Evolutionary conservation across 2,888 invertebrate species (phyloP).

Genomic region (Tiliacea aurago): DNA sequence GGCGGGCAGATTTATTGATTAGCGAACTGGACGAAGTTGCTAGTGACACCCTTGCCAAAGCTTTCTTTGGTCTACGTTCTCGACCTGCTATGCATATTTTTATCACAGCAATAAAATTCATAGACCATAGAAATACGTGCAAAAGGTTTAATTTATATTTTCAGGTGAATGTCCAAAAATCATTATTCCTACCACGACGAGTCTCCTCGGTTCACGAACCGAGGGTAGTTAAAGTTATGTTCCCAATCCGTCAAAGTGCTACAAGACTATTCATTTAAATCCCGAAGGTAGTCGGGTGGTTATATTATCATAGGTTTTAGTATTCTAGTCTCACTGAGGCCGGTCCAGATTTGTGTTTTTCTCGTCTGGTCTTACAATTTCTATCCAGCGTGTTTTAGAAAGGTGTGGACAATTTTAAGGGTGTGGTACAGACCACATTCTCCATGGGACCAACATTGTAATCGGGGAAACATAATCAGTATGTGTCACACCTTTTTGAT

Average conservation of each 20-base stretch:
- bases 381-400: background rate
- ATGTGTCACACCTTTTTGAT: background rate
- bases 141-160: constrained; percentile 10
- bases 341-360: constrained; percentile 39
- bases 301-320: constrained; percentile 41
- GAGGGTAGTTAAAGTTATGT: constrained; percentile 14
- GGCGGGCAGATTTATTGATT: no score
- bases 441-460: background rate
- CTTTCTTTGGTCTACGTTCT: background rate
- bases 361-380: constrained; percentile 1
- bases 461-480: background rate
- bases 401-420: background rate
- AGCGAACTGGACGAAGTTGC: background rate
- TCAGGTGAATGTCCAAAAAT: constrained; percentile 19
- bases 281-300: constrained; percentile 14
- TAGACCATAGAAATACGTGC: background rate
- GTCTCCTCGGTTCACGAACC: constrained; percentile 18
- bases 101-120: background rate
- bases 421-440: background rate
- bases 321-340: constrained; percentile 42
- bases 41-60: background rate
- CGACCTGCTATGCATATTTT: background rate
- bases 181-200: constrained; percentile 48
- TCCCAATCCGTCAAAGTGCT: constrained; percentile 54
- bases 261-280: constrained; percentile 61